Conservation (phyloP, 92 coral and sea anemone species). For the Umimayanthus chanpuru region DNA sequence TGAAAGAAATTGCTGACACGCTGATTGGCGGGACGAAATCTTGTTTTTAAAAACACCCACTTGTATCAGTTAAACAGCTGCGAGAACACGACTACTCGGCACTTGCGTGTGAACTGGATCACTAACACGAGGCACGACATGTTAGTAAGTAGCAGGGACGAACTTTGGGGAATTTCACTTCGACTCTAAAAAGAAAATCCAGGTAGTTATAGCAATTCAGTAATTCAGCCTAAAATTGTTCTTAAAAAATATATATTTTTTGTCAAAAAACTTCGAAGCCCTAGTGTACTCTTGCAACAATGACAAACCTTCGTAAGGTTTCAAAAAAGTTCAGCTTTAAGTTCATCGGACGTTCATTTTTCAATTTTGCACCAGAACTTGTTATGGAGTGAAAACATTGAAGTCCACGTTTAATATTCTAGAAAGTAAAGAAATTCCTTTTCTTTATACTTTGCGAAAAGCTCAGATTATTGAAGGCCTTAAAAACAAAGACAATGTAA, state of each 20-base stretch:
- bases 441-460: neutral
- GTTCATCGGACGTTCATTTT: too few species aligned
- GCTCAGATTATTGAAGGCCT: neutral
- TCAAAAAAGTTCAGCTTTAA: neutral
- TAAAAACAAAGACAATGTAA: neutral
- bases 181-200: neutral
- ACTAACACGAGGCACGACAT: neutral
- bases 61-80: conserved; percentile 15
- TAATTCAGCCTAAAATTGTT: neutral
- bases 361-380: too few species aligned
- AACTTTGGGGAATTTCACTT: neutral
- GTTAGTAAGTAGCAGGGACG: neutral
- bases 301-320: too few species aligned
- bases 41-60: neutral
- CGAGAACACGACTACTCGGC: neutral
- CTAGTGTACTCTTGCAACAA: too few species aligned
- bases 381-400: neutral
- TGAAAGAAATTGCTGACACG: neutral
- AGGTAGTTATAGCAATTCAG: neutral
- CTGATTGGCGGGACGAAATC: neutral
- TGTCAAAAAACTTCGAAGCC: neutral
- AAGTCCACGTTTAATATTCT: neutral
- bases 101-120: neutral
- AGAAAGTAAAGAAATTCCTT: neutral
- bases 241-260: too few species aligned